Evolutionary conservation across 2,113 vertebrate species (phyloP).

Genomic region (Alethe diademata): DNA sequence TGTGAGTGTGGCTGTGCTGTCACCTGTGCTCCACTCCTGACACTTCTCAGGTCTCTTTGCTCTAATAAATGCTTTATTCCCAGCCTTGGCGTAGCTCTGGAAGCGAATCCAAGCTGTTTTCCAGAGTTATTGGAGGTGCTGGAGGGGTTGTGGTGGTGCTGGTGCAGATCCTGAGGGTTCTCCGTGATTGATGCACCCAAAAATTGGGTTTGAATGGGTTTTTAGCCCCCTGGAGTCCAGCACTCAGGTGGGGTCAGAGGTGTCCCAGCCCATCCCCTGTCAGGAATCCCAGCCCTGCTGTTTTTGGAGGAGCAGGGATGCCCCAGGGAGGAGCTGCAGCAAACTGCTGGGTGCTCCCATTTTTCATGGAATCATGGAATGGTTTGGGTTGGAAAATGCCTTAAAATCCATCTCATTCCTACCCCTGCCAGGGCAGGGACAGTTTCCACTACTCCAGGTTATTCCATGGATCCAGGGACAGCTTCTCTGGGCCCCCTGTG

Average conservation of each 20-base stretch:
- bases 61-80: background rate
- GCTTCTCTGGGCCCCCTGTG: background rate
- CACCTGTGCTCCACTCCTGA: background rate
- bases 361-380: background rate
- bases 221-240: background rate
- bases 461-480: background rate
- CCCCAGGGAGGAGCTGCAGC: background rate
- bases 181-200: accelerated
- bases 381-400: background rate
- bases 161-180: background rate
- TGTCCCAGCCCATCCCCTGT: background rate
- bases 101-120: accelerated
- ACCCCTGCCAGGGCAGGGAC: background rate
- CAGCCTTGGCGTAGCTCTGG: background rate
- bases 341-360: background rate
- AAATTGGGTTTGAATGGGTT: background rate
- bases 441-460: background rate
- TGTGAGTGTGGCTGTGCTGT: background rate
- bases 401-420: background rate
- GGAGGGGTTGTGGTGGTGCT: background rate
- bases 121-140: accelerated
- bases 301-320: background rate
- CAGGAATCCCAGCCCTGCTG: background rate
- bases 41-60: background rate
- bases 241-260: background rate